Conservation (phyloP, 2,113 vertebrate species). For the Odocoileus hemionus region DNA sequence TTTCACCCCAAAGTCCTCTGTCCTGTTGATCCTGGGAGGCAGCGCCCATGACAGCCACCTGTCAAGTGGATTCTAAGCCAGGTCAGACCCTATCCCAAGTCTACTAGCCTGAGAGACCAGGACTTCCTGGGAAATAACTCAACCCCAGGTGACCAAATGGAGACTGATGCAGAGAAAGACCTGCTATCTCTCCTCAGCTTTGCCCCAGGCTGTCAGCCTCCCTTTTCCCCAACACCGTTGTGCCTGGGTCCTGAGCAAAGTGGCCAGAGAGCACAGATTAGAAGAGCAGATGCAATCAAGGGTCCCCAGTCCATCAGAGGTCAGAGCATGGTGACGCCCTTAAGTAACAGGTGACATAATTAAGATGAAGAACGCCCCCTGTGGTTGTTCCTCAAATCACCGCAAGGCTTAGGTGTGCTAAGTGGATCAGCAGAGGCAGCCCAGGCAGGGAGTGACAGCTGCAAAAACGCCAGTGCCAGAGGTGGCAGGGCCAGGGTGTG, state of each 20-base stretch:
- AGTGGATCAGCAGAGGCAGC: background rate
- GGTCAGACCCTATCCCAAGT: background rate
- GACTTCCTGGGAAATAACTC: background rate
- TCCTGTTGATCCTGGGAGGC: background rate
- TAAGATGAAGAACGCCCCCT: background rate
- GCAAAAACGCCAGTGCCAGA: background rate
- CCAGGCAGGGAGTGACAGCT: too few species aligned
- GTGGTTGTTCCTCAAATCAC: background rate
- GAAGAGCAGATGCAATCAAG: background rate
- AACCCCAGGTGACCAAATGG: background rate
- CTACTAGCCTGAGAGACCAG: background rate
- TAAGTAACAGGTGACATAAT: background rate
- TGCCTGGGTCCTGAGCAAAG: background rate
- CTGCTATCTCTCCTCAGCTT: background rate
- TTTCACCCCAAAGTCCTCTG: background rate
- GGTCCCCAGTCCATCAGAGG: background rate
- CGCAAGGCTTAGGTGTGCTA: background rate
- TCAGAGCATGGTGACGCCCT: too few species aligned
- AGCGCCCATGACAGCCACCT: background rate
- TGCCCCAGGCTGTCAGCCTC: background rate
- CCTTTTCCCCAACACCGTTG: background rate
- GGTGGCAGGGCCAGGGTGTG: rapidly evolving
- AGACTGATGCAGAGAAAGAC: background rate
- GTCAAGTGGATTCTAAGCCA: background rate
- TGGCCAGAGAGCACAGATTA: rapidly evolving